Base-by-base conservation (phyloP, 2,888 invertebrate genomes). In the Ochlodes sylvanus region DNA sequence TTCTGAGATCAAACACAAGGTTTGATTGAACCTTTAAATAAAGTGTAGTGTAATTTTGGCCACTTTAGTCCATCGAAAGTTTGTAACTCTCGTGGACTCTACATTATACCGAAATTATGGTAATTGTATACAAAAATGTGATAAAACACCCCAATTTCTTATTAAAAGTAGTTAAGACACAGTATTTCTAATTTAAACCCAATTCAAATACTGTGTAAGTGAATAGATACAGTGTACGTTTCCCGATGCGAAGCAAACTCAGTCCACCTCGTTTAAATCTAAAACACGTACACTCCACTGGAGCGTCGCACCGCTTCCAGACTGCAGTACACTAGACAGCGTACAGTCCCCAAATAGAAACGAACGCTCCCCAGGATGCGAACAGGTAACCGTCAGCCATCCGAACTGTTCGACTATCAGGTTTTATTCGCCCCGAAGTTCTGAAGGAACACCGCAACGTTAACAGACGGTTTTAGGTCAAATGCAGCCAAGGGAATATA, bases 211-310 rank as follows among this genome's bases (percentile, higher is more conserved):
- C 12, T 38, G 38, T 10, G 10, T 38, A 38, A 12, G 10, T 38
- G 38, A 38, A 38, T 38, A 38, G 38, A 38, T 12, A 38, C 12
- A 38, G 12, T 38, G 0, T 12, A 3, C 9, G 38, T 38, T 10
- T 38, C 12, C 10, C 9, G 12, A 38, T 12, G 41, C n/a, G 58
- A 41, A 41, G 58, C 1, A 21, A 58, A 19, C 42, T 58, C 10
- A 3, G 1, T 42, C 19, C 27, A 27, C 21, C n/a, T 34, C 7
- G 32, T 47, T 47, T 32, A 15, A 19, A 61, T 61, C 60, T 32
- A 32, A 17, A 47, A 6, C 47, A 47, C 32, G 60, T 61, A 47
- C 27, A 19, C 17, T 58, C n/a, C 58, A n/a, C n/a, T 21, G 38
- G 42, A 21, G 21, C 42, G 58, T 42, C 14, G 42, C 58, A 21